Base-by-base conservation (phyloP, 2,113 vertebrate species). In the Polyodon spathula region DNA sequence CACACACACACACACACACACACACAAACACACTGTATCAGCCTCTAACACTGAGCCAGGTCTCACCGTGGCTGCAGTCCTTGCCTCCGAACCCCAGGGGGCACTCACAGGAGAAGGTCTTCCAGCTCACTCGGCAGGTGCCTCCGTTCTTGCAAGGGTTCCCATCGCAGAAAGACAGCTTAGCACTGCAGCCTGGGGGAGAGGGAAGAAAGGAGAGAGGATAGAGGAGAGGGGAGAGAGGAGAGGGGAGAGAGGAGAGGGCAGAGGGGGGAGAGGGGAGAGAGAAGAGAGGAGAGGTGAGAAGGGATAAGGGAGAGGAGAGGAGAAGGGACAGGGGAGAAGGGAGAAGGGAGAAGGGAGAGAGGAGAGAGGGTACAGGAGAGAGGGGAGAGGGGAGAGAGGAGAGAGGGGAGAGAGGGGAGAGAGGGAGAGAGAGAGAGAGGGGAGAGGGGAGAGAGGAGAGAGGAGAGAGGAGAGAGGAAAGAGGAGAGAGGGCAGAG, bases 31-130 rank as follows among this genome's bases (percentile, higher is more conserved):
- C n/a, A n/a, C n/a, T n/a, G n/a, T n/a, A n/a, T n/a, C n/a, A n/a
- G n/a, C n/a, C n/a, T n/a, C n/a, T n/a, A n/a, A n/a, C n/a, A n/a
- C n/a, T n/a, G n/a, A n/a, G n/a, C n/a, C 46, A 7, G 4, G 8
- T 64, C 90, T 95, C 78, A 98, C 95, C 80, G 7, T 92, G 90
- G 58, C 80, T 91, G 75, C 96, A 98, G 74, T 98, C 95, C 74
- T 94, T 96, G 65, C 96, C 95, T 66, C 96, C 96, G 0, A 93
- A 97, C 59, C 96, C 96, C 37, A 94, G 76, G 0, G 94, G 94
- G 69, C 96, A 98, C 75, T 93, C 90, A 37, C 96, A 97, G 72
- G 84, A 87, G 71, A 90, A 97, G 7, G 93, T 92, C n/a, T 93
- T 92, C 96, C 96, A 97, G 77, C 86, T 92, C 68, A 93, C 90